Evolutionary conservation across 2,888 invertebrate species (phyloP), one percentile per base, ranked within the genome.

Genomic region (Abrostola tripartita): DNA sequence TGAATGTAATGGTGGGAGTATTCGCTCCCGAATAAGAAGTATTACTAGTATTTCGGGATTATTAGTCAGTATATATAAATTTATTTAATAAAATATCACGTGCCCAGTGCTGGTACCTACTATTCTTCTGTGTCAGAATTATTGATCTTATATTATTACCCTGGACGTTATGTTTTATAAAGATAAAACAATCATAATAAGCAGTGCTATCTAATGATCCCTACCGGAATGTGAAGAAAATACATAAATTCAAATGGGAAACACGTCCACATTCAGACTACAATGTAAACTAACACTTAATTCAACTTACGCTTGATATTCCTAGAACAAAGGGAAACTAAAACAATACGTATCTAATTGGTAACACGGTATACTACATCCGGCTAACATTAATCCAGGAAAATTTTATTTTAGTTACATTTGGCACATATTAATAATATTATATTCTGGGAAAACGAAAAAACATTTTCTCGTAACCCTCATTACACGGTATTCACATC

Each of bases 401-500:
- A 24, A 14, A 11, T 64, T 60, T 64, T 4, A 36, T 12, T 41
- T 24, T 40, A 40, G 8, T 6, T n/a, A 7, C 24, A 12, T 24
- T 41, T 47, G 2, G 10, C 9, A 24, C 24, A n/a, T n/a, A 41
- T 24, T 24, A 52, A n/a, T n/a, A 41, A 2, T 24, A 52, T n/a
- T 9, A 42, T 6, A 57, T 58, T 52, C 40, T 12, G 38, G 38
- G 47, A 57, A 58, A 53, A 59, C 42, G 6, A 6, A 50, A n/a
- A 51, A 57, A 51, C 37, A 52, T 56, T 24, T 12, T 35, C 14
- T 52, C 47, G 8, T 52, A 47, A 42, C 37, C 9, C 51, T 63
- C 47, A 54, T 70, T 54, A 52, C 7, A 49, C 2, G 10, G 7
- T 53, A 51, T 63, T 71, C 65, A 52, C 50, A 54, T 64, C 24